These are phyloP conservation scores for Sinocyclocheilus grahami DNA, from an alignment of 2,113 vertebrate genomes.

Conservation along the genomic window DNA sequence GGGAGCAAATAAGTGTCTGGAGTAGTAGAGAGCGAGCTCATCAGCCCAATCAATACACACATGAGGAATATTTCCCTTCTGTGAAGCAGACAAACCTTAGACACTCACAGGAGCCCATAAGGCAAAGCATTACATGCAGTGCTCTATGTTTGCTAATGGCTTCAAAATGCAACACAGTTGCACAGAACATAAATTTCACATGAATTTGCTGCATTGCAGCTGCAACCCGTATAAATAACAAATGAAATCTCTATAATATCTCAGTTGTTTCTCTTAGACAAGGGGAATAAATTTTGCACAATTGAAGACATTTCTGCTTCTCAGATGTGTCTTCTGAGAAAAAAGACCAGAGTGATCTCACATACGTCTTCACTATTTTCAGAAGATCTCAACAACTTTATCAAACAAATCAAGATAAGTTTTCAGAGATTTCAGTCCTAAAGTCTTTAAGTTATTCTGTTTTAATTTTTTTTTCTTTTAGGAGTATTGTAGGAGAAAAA, in stretches of 20 bases:
- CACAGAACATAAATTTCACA: background rate
- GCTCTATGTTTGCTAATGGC: conserved; percentile 4
- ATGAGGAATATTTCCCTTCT: conserved; percentile 29
- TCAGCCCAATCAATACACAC: conserved; percentile 59
- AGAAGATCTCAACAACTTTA: background rate
- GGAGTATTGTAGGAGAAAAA: too few relatives aligned
- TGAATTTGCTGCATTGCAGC: conserved; percentile 17
- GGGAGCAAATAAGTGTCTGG: conserved; percentile 42
- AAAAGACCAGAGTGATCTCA: background rate
- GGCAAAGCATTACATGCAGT: background rate
- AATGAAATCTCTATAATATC: background rate
- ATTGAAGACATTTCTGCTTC: background rate
- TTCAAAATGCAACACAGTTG: background rate
- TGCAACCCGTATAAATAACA: background rate
- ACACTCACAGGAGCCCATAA: background rate
- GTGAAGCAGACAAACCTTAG: background rate
- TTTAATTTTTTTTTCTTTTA: background rate
- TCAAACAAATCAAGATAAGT: background rate
- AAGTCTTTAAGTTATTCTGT: background rate
- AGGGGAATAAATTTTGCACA: background rate
- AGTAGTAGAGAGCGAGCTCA: conserved; percentile 53
- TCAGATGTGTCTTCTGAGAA: background rate
- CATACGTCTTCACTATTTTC: background rate
- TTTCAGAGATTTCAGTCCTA: background rate
- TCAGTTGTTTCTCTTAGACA: background rate